Conservation (phyloP, 1,140 invertebrate species). For the Callitettix versicolor region DNA sequence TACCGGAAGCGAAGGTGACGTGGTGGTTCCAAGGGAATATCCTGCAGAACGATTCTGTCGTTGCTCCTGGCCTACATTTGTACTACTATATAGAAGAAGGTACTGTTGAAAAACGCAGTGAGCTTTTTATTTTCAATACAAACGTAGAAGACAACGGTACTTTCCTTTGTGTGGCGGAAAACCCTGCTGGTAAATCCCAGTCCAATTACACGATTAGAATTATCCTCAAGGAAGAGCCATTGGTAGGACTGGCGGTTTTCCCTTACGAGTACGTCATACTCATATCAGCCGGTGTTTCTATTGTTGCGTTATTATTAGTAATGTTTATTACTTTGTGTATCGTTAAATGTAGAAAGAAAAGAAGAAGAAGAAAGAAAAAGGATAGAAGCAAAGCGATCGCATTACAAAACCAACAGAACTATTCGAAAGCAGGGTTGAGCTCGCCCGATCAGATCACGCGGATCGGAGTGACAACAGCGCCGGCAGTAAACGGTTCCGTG, state of each 20-base stretch:
- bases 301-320: slow-evolving; percentile 22
- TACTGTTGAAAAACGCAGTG: slow-evolving; percentile 56
- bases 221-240: slow-evolving; percentile 56
- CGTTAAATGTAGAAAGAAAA: slow-evolving; percentile 29
- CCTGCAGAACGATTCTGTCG: slow-evolving; percentile 55
- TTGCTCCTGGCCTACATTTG: slow-evolving; percentile 48
- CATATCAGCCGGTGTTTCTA: slow-evolving; percentile 40
- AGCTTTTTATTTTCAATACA: slow-evolving; percentile 62
- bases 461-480: slow-evolving; percentile 7
- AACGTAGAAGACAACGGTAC: slow-evolving; percentile 66
- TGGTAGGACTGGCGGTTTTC: slow-evolving; percentile 49
- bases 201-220: slow-evolving; percentile 68
- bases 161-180: slow-evolving; percentile 70
- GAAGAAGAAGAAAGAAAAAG: slow-evolving; percentile 28
- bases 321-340: slow-evolving; percentile 19
- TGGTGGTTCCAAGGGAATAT: slow-evolving; percentile 70
- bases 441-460: slow-evolving; percentile 18
- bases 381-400: slow-evolving; percentile 32
- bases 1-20: slow-evolving; percentile 62
- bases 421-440: slow-evolving; percentile 22
- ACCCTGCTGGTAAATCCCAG: slow-evolving; percentile 60
- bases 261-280: slow-evolving; percentile 56
- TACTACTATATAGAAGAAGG: slow-evolving; percentile 58
- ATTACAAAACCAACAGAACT: slow-evolving; percentile 29
- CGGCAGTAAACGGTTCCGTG: slow-evolving; percentile 26